Percentiles rank a stretch among this genome's conserved stretches.
phyloP scores from a whole-genome alignment of 2,797 vertebrate species.

The Mormyrus proboscirostris region DNA sequence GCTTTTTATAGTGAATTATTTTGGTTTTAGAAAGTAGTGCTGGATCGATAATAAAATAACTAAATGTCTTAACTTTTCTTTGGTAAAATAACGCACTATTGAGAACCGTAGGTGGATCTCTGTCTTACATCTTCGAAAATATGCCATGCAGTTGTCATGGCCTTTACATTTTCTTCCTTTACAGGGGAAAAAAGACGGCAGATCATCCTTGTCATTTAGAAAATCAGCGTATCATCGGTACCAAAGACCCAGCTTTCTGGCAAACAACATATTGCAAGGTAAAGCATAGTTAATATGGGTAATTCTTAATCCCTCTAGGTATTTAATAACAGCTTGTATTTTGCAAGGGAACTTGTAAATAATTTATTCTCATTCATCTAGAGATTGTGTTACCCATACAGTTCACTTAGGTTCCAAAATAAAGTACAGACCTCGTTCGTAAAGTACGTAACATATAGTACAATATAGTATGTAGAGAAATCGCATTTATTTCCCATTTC shows the following conservation, averaged over 20 bases:
- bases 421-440: background rate
- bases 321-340: background rate
- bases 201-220: slow-evolving; percentile 46
- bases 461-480: background rate
- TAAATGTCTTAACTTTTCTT: background rate
- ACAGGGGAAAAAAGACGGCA: slow-evolving; percentile 61
- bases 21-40: background rate
- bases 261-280: slow-evolving; percentile 66
- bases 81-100: background rate
- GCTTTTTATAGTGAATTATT: background rate
- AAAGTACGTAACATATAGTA: background rate
- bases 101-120: background rate
- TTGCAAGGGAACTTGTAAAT: background rate
- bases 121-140: background rate
- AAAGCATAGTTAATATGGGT: slow-evolving; percentile 50
- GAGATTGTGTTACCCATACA: background rate
- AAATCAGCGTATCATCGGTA: slow-evolving; percentile 58
- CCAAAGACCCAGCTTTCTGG: slow-evolving; percentile 49
- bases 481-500: background rate
- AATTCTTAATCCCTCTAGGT: background rate
- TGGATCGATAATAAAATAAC: background rate
- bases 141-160: slow-evolving; percentile 18
- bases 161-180: slow-evolving; percentile 35
- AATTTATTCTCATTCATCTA: background rate
- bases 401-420: background rate